A percentile compares a stretch with the other conserved stretches of the same genome.
phyloP scores from a whole-genome alignment of 2,113 vertebrate genomes.

The Pseudopipra pipra region DNA sequence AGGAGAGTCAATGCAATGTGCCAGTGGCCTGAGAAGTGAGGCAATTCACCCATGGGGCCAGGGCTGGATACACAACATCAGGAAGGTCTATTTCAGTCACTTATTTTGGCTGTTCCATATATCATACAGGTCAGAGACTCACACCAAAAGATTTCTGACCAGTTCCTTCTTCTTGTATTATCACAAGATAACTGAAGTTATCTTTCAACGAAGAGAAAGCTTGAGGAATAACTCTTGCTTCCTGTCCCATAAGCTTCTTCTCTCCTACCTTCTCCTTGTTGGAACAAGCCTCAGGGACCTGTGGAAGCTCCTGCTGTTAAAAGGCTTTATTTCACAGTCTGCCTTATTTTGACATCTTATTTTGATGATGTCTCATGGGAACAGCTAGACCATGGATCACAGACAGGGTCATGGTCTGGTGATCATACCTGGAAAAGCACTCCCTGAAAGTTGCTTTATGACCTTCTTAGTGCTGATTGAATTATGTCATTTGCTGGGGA shows the following conservation, averaged over 20 bases:
- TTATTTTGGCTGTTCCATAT: not conserved
- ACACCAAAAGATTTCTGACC: not conserved
- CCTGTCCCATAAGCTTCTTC: not conserved
- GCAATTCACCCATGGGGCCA: not conserved
- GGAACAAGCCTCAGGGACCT: not conserved
- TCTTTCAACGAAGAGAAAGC: not conserved
- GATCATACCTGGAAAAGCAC: not conserved
- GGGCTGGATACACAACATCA: not conserved
- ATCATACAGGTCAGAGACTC: not conserved
- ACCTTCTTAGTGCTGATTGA: not conserved
- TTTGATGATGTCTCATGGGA: not conserved
- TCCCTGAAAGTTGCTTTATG: not conserved
- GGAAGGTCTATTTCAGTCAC: not conserved
- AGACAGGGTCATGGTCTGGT: not conserved
- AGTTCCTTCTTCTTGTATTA: not conserved
- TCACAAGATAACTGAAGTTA: not conserved
- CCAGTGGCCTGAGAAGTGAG: not conserved
- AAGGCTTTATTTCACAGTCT: not conserved
- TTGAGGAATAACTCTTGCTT: not conserved
- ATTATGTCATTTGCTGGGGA: not conserved
- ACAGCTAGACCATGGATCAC: not conserved
- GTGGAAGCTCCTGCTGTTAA: not conserved
- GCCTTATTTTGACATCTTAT: not conserved
- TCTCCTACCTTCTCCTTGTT: not conserved
- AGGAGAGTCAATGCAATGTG: not conserved